phyloP scores from a whole-genome alignment of 2,113 vertebrate species.

The Centropristis striata region DNA sequence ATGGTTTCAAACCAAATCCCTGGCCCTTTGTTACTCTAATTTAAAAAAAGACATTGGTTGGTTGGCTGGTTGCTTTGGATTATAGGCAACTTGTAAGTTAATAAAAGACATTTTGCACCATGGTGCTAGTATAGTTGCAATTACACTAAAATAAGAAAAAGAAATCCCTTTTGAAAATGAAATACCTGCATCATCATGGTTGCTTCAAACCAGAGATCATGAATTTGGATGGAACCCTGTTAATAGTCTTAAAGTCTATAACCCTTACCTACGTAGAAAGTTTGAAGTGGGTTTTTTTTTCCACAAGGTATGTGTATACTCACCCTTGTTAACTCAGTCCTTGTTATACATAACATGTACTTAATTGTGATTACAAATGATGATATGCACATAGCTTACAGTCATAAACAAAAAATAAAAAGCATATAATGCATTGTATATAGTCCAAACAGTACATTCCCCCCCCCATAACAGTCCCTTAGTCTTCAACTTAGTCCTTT shows the following conservation, averaged over 20 bases:
- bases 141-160: constrained; percentile 51
- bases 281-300: constrained; percentile 59
- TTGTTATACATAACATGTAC: constrained; percentile 89
- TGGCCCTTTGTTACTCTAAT: neutral
- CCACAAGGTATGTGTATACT: constrained; percentile 64
- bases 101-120: constrained; percentile 47
- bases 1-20: constrained; percentile 19
- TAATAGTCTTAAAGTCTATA: constrained; percentile 58
- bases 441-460: constrained; percentile 81
- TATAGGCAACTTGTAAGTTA: constrained; percentile 35
- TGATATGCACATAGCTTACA: constrained; percentile 97
- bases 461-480: constrained; percentile 86
- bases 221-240: constrained; percentile 64
- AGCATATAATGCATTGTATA: constrained; percentile 93
- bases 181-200: constrained; percentile 45
- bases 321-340: constrained; percentile 90
- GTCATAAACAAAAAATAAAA: constrained; percentile 93
- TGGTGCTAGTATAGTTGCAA: constrained; percentile 40
- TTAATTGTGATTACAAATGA: constrained; percentile 97
- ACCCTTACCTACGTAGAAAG: constrained; percentile 51
- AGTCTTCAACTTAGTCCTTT: constrained; percentile 85
- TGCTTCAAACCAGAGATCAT: constrained; percentile 49
- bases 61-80: constrained; percentile 46
- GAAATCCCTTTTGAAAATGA: constrained; percentile 62
- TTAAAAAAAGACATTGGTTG: constrained; percentile 15